Evolutionary conservation across 2,113 vertebrate genomes (phyloP), one percentile per base, ranked within the genome.

Genomic region (Gymnocephalus cernua): DNA sequence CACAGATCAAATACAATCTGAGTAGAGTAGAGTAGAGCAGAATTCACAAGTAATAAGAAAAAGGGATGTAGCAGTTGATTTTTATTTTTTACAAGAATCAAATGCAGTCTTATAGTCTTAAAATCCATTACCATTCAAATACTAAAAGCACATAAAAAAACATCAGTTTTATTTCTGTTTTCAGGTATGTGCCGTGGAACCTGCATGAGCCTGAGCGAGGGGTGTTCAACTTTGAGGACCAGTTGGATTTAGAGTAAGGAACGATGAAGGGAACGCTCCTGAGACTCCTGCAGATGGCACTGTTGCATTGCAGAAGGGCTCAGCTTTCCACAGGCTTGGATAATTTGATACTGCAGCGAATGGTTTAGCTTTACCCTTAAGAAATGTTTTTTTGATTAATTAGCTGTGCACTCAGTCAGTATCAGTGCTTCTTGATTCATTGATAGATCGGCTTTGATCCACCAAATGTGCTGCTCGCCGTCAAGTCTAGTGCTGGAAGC

Each of bases 101-200:
- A 32, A 15, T 2, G 8, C 25, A 59, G 14, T 27, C n/a, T 50
- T 38, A 48, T 2, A 58, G 13, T 21, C 15, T 51, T 38, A 1
- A 41, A 45, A 0, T 59, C 11, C 6, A 41, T 29, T 21, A 9
- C 6, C 0, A 35, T 15, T 29, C 4, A 32, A 59, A 41, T 21
- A 35, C 1, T n/a, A 18, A 77, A 27, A 35, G 6, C 18, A 38
- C 56, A 64, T 11, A 27, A 25, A 50, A 51, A 16, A 29, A 21
- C 25, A 27, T 13, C 7, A 3, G 0, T 21, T 58, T 6, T 6
- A 21, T 61, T 77, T 53, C 0, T 32, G 66, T 56, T 85, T 74
- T 69, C 86, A 99, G 97, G 69, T 99, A 99, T 0, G 96, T 99
- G 21, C 95, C 98, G 0, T 99, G 98, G 98, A 99, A 99, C 89